phyloP scores from a whole-genome alignment of 2,888 invertebrate genomes.

The Nephrotoma flavescens region DNA sequence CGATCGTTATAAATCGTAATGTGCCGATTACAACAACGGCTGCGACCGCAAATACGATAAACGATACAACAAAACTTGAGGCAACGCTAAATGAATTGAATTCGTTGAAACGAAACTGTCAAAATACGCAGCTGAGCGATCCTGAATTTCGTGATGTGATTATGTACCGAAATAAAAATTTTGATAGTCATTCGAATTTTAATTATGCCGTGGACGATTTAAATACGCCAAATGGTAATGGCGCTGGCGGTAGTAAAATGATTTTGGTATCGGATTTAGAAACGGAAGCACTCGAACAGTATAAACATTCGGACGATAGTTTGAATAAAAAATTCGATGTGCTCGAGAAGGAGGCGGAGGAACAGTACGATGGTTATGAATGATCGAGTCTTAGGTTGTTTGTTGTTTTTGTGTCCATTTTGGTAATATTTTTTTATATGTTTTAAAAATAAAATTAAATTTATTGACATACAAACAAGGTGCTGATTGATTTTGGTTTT shows the following conservation, averaged over 20 bases:
- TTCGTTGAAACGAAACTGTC: background rate
- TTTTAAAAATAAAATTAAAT: slow-evolving; percentile 2
- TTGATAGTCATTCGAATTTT: background rate
- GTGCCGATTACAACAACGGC: background rate
- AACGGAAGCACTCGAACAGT: slow-evolving; percentile 11
- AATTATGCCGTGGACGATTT: background rate
- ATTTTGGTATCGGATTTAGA: slow-evolving; percentile 11
- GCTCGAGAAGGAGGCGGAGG: slow-evolving; percentile 11
- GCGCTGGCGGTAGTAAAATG: background rate
- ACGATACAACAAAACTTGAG: background rate
- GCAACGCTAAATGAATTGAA: background rate
- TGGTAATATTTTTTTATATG: background rate
- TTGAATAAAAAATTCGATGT: slow-evolving; percentile 10
- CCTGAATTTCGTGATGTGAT: background rate
- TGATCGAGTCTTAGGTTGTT: background rate
- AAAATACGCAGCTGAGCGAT: background rate
- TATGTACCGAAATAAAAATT: background rate
- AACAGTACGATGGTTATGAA: slow-evolving; percentile 8
- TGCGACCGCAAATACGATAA: background rate
- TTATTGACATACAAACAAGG: background rate
- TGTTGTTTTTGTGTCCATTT: background rate
- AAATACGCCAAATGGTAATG: background rate
- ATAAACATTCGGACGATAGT: slow-evolving; percentile 10
- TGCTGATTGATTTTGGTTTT: background rate
- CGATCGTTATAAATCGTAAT: background rate